A percentile compares a stretch with the other conserved stretches of the same genome.
phyloP scores from a whole-genome alignment of 2,888 invertebrate species.

The Hololepta plana region DNA sequence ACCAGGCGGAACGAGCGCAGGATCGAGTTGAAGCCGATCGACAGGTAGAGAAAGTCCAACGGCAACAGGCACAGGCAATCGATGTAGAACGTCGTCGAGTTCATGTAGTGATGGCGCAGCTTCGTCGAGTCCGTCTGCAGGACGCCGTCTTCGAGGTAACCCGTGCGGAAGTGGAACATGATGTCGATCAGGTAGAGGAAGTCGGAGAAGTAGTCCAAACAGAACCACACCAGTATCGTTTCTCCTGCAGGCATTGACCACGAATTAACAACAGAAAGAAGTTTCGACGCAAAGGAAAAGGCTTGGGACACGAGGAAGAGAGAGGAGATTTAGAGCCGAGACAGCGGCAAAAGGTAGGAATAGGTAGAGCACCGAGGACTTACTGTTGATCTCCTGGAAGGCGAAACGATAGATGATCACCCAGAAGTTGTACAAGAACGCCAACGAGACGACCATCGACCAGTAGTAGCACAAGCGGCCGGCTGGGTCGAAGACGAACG shows the following conservation, averaged over 20 bases:
- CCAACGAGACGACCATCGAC: conserved; percentile 92
- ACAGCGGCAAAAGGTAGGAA: no score
- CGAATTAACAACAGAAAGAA: no score
- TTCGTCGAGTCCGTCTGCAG: conserved; percentile 89
- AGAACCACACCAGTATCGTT: conserved; percentile 88
- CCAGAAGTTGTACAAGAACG: conserved; percentile 95
- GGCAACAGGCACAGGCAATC: conserved; percentile 96
- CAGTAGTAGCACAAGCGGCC: conserved; percentile 92
- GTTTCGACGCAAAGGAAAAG: no score
- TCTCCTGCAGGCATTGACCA: conserved; percentile 58
- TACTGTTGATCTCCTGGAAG: conserved; percentile 90
- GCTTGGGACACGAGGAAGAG: no score
- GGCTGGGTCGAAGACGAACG: conserved; percentile 96
- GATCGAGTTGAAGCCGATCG: conserved; percentile 90
- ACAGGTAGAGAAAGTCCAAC: conserved; percentile 93
- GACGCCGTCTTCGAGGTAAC: conserved; percentile 94
- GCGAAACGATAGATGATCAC: conserved; percentile 97
- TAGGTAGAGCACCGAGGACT: conserved; percentile 26
- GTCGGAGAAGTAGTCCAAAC: conserved; percentile 92
- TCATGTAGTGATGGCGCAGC: conserved; percentile 92
- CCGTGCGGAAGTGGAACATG: conserved; percentile 92
- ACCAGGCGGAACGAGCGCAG: conserved; percentile 89
- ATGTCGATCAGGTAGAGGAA: conserved; percentile 93
- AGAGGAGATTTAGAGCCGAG: no score
- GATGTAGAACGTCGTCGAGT: conserved; percentile 87